Conservation (phyloP, 2,113 vertebrate species). For the Tympanuchus pallidicinctus region DNA sequence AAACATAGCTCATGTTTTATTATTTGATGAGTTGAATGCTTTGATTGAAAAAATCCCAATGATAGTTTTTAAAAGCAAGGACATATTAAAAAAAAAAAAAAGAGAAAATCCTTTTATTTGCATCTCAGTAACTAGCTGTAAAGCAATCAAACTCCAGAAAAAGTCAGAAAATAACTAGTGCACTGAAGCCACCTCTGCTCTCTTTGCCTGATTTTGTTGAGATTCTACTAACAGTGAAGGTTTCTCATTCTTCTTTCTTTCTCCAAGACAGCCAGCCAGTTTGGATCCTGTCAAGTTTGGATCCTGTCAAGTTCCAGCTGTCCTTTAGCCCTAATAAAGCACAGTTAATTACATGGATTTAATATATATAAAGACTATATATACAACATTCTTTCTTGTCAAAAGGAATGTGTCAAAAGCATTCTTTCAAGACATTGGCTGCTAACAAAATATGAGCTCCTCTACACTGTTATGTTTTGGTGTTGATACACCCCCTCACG, state of each 20-base stretch:
- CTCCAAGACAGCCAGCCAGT: not conserved
- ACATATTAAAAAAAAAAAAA: not conserved
- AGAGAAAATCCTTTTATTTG: not conserved
- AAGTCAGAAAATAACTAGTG: not conserved
- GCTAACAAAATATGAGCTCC: conserved; percentile 45
- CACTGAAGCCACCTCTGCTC: not conserved
- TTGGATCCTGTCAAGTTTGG: conserved; percentile 2
- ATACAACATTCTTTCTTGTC: not conserved
- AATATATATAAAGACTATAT: not conserved
- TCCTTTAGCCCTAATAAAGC: conserved; percentile 6
- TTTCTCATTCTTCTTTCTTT: not conserved
- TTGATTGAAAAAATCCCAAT: not conserved
- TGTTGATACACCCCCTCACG: not conserved
- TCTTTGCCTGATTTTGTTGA: not conserved
- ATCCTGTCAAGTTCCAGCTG: not conserved
- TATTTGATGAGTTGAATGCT: not conserved
- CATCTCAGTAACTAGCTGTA: not conserved
- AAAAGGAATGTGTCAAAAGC: conserved; percentile 20
- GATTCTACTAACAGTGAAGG: not conserved
- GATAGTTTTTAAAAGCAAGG: not conserved
- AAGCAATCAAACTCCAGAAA: not conserved
- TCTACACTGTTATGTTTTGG: not conserved
- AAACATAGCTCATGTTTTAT: not conserved
- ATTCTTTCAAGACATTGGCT: conserved; percentile 21
- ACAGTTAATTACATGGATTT: conserved; percentile 3